Base-by-base conservation (phyloP, 92 coral and sea anemone species). In the Anthopleura xanthogrammica region DNA sequence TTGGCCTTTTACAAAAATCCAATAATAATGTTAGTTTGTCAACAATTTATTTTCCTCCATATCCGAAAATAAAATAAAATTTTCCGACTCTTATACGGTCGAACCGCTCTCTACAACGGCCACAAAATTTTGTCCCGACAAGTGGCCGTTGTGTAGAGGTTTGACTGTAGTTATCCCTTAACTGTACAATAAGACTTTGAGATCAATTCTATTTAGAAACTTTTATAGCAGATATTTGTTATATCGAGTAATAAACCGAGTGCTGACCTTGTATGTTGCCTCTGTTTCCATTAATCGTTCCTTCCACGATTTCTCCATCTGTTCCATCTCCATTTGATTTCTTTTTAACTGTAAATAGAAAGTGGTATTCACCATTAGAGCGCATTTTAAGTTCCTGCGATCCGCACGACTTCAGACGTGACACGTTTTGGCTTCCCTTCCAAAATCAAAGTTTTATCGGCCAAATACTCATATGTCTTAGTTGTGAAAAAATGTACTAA, bases 221-320 rank as follows among this genome's bases (percentile, higher is more conserved):
- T 10, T 54, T 13, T 54, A 54, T 13, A 54, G 58, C 58, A 54
- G 0, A 7, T 54, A 54, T 54, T 54, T 54, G 0, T 10, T 54
- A 13, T 7, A 10, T 50, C 54, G 58, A 10, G 58, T 54, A 54
- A 13, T 54, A 11, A 50, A 54, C 12, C 73, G 3, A 56, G 54
- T 16, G 20, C 77, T 22, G 70, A 92, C 95, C 91, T 93, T 93
- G 80, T 95, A 90, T 24, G 92, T 77, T 46, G 92, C 85, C 75
- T 93, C 98, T 7, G 95, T 92, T 76, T 95, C 98, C 39, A 73
- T 24, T n/a, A 95, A 73, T 79, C 98, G 78, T 75, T 95, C 95
- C 64, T 95, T 85, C 98, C 98, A 95, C 1, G 98, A 95, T 83
- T 95, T 95, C 68, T 93, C 93, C 97, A 95, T 93, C 80, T 95